Evolutionary conservation across 2,113 vertebrate species (phyloP).

Genomic region (Tachysurus fulvidraco): DNA sequence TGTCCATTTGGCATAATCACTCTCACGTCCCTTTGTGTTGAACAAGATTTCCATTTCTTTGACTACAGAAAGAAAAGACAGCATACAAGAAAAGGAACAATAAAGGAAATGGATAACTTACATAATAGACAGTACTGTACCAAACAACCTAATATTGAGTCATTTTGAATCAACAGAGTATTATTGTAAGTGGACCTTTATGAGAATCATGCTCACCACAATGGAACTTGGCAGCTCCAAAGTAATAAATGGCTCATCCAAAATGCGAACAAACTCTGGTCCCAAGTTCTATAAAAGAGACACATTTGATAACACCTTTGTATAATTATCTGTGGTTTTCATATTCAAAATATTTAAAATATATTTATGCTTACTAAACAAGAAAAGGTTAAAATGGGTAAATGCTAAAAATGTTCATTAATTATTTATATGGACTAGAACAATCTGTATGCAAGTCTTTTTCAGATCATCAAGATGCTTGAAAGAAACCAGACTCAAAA

Average conservation of each 20-base stretch:
- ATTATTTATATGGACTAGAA: not conserved
- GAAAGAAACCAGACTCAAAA: not conserved
- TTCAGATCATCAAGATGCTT: not conserved
- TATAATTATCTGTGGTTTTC: not conserved
- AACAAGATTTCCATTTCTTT: not conserved
- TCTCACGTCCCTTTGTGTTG: not conserved
- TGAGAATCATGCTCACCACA: not conserved
- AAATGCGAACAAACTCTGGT: not conserved
- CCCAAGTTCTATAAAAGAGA: not conserved
- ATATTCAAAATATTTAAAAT: not conserved
- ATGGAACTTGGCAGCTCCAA: constrained; percentile 1
- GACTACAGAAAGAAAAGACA: not conserved
- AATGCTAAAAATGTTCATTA: not conserved
- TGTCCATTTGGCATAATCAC: not conserved
- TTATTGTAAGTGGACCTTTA: not conserved
- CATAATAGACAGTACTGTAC: not conserved
- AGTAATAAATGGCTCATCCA: not conserved
- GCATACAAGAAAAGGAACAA: not conserved
- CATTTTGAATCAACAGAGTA: not conserved
- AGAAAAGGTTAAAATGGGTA: not conserved
- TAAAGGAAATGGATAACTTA: not conserved
- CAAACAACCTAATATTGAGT: not conserved
- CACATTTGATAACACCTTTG: not conserved
- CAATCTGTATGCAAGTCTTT: not conserved
- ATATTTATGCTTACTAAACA: not conserved